phyloP scores from a whole-genome alignment of 2,113 vertebrate genomes.

The Sus scrofa region T2T-Sscrofa CM000822.6:76583501-76584000 shows the following conservation, averaged over 20 bases:
- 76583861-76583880: not conserved
- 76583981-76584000: not conserved
- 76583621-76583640: not conserved
- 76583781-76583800: not conserved
- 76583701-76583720: not conserved
- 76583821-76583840: not conserved
- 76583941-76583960: not conserved
- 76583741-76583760: not conserved
- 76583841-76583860: not conserved
- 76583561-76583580: not conserved
- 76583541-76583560: not conserved
- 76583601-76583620: not conserved
- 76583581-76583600: not conserved
- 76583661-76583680: not conserved
- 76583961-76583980: accelerated
- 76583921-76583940: not conserved
- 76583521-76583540: not conserved
- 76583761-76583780: not conserved
- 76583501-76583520: not conserved
- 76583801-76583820: not conserved
- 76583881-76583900: not conserved
- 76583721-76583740: not conserved
- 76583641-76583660: not conserved
- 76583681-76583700: not conserved
- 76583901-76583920: not conserved